phyloP scores from a whole-genome alignment of 30 jellyfish, hydroid and myxozoan species.

The Nemopilema nomurai region DNA sequence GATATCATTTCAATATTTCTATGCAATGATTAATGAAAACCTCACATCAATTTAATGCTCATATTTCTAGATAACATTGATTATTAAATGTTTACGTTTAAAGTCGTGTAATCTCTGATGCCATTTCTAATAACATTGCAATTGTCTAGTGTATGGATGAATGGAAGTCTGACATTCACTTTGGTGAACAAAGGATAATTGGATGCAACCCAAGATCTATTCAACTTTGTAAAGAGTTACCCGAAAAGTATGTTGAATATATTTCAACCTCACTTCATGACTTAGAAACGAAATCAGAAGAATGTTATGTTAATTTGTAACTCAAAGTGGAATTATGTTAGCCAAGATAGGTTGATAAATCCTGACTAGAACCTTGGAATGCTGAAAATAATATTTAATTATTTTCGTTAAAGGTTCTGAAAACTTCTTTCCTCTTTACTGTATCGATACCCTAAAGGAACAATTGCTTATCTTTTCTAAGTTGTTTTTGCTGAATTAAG shows the following conservation, averaged over 20 bases:
- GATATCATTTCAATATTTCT: no score
- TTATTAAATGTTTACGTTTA: no score
- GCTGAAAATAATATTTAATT: no score
- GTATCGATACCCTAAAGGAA: no score
- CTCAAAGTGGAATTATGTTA: no score
- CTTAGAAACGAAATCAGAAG: neutral
- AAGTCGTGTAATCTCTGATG: no score
- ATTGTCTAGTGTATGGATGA: conserved; percentile 40
- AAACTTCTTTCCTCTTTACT: neutral
- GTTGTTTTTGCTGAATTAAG: neutral
- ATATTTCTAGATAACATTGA: no score
- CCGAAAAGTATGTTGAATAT: conserved; percentile 70
- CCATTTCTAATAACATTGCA: neutral
- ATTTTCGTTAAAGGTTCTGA: neutral
- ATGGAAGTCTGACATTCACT: conserved; percentile 88
- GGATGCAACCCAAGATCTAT: conserved; percentile 94
- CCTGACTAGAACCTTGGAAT: no score
- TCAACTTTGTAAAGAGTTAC: conserved; percentile 88
- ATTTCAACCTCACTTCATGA: neutral
- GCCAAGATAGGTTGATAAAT: no score
- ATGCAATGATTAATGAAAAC: no score
- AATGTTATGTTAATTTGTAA: neutral
- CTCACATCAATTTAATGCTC: no score
- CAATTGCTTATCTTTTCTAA: neutral
- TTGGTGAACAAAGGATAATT: conserved; percentile 87